Conservation (phyloP, 2,888 invertebrate genomes). For the Ophion slaviceki region DNA sequence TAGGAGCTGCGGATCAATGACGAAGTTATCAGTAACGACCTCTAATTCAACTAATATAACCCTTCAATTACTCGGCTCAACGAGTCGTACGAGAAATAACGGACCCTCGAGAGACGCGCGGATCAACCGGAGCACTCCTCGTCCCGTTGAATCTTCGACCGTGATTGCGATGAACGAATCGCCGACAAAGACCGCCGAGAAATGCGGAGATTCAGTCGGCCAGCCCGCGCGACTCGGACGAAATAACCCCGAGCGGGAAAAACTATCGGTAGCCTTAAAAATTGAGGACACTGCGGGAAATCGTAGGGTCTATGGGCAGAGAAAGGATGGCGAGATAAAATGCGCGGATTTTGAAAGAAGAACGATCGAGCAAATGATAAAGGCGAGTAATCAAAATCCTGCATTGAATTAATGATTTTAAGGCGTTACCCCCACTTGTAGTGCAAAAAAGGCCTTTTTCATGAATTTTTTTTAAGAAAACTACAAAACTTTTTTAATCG, state of each 20-base stretch:
- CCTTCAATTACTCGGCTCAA: slow-evolving; percentile 54
- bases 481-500: too few species aligned
- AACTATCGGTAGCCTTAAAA: neutral
- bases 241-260: neutral
- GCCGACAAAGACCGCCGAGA: slow-evolving; percentile 13
- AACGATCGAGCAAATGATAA: neutral
- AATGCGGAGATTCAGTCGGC: slow-evolving; percentile 5
- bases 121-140: slow-evolving; percentile 22
- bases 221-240: neutral
- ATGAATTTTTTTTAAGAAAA: too few species aligned
- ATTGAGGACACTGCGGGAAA: neutral
- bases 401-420: too few species aligned
- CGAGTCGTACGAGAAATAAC: slow-evolving; percentile 51
- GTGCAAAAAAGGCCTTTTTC: too few species aligned
- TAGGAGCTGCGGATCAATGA: slow-evolving; percentile 38
- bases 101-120: slow-evolving; percentile 34
- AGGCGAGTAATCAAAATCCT: neutral
- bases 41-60: slow-evolving; percentile 59
- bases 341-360: neutral
- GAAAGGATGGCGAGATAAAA: neutral
- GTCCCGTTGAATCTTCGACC: slow-evolving; percentile 26
- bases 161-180: slow-evolving; percentile 32
- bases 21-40: slow-evolving; percentile 59
- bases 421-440: too few species aligned
- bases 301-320: neutral